These are phyloP conservation scores for Tetramorium parvispinum DNA, from an alignment of 1,140 invertebrate species.

Conservation along the genomic window DNA sequence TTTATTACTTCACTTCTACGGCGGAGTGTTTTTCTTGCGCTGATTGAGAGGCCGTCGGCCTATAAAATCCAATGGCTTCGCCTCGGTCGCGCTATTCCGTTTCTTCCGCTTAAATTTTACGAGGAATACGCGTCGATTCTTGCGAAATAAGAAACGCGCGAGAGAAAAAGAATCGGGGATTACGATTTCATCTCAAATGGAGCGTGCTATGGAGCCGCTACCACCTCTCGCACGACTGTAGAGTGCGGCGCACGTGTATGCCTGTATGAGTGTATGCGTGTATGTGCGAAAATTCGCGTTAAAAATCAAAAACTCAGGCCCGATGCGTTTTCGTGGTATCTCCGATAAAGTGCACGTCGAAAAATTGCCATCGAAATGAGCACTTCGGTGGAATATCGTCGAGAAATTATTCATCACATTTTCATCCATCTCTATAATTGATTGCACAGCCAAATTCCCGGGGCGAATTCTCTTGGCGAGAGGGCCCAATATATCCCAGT, in stretches of 20 bases:
- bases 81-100: background rate
- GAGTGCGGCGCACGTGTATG: too few species aligned
- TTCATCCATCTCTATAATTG: slow-evolving; percentile 42
- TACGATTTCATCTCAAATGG: slow-evolving; percentile 52
- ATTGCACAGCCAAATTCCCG: slow-evolving; percentile 18
- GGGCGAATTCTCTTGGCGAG: slow-evolving; percentile 9
- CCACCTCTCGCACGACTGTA: background rate
- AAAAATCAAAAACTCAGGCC: slow-evolving; percentile 8
- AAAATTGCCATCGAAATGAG: slow-evolving; percentile 30
- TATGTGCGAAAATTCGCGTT: slow-evolving; percentile 11
- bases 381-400: slow-evolving; percentile 14
- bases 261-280: too few species aligned
- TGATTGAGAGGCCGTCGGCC: slow-evolving; percentile 57
- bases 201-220: slow-evolving; percentile 2
- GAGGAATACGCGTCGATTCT: background rate
- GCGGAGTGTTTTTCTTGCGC: slow-evolving; percentile 27
- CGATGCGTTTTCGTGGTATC: background rate
- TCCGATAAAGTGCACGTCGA: background rate
- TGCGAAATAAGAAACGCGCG: slow-evolving; percentile 39
- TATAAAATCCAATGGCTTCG: slow-evolving; percentile 53
- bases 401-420: slow-evolving; percentile 37
- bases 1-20: slow-evolving; percentile 11
- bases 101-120: slow-evolving; percentile 56
- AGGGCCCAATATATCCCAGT: background rate
- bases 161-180: slow-evolving; percentile 9